Conservation (phyloP, 2,888 invertebrate species). For the Acleris literana region DNA sequence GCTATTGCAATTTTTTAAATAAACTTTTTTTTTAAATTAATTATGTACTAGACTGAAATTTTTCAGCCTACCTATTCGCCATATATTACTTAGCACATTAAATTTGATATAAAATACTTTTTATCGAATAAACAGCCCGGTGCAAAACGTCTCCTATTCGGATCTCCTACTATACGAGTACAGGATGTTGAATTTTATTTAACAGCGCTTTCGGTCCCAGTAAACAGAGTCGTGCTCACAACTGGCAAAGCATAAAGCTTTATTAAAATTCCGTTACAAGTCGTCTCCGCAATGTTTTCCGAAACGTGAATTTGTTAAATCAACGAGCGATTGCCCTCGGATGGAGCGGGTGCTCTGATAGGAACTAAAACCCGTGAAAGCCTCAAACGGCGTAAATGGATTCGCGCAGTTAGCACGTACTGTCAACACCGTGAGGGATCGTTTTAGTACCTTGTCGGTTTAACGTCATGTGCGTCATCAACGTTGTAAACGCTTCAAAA, state of each 20-base stretch:
- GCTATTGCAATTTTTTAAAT: too few relatives aligned
- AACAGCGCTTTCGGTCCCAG: not conserved
- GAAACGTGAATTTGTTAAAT: conserved; percentile 32
- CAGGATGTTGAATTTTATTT: not conserved
- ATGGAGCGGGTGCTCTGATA: conserved; percentile 30
- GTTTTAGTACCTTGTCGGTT: conserved; percentile 6
- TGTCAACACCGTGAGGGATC: not conserved
- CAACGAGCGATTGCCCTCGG: conserved; percentile 32
- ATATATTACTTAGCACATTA: too few relatives aligned
- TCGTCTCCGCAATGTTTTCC: conserved; percentile 20
- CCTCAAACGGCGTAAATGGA: conserved; percentile 26
- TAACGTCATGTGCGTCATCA: conserved; percentile 1
- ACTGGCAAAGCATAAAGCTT: conserved; percentile 26
- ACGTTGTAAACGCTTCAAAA: too few relatives aligned
- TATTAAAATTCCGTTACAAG: conserved; percentile 28
- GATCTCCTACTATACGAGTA: too few relatives aligned
- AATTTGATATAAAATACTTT: too few relatives aligned
- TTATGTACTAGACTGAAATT: too few relatives aligned
- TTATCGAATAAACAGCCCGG: too few relatives aligned
- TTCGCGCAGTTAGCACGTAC: conserved; percentile 24
- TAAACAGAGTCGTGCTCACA: conserved; percentile 15
- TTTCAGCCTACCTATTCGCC: too few relatives aligned
- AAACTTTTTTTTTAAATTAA: too few relatives aligned
- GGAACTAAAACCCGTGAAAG: conserved; percentile 35
- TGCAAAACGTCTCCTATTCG: too few relatives aligned